Evolutionary conservation across 2,113 vertebrate genomes (phyloP), one percentile per base, ranked within the genome.

Genomic region (Eira barbara): DNA sequence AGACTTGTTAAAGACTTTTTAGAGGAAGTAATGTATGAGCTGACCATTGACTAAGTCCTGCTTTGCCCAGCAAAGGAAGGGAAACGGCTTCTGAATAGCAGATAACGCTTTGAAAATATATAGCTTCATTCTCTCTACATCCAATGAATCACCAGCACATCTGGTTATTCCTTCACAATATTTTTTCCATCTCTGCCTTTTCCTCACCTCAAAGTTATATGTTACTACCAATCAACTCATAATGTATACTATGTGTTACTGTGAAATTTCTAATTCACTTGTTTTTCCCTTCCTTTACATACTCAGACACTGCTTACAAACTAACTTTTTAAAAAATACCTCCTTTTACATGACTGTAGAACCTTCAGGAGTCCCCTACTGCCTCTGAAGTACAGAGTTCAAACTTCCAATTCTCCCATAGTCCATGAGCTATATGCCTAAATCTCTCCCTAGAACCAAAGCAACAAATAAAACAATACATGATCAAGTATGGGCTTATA

Each of bases 321-420:
- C 59, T 94, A 88, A 79, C 65, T 95, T 91, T 57, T 1, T 49
- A 76, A 91, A 91, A 78, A 39, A 83, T 31, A 69, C 34, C n/a
- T 85, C 36, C 79, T 95, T 91, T 94, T 91, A 78, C 7, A 29
- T 74, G n/a, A 83, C 82, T 4, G 13, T 8, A 13, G 25, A 91
- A 61, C 4, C 14, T 59, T 90, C 29, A 90, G 21, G 69, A 78
- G 57, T 87, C 42, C 42, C 42, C 59, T 92, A 63, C 61, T 85
- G 12, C 29, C 84, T 96, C 84, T 93, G 55, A 87, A 93, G 52
- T 87, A 85, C 20, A 63, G 94, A 95, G 61, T 95, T 97, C 73
- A 80, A 92, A 79, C 49, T 71, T 21, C 61, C 27, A 76, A 67
- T 36, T 81, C 42, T 79, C 73, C 34, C 78, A 63, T 6, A 89